Evolutionary conservation across 2,797 vertebrate genomes (phyloP), one percentile per base, ranked within the genome.

Genomic region (Ibycter americanus): DNA sequence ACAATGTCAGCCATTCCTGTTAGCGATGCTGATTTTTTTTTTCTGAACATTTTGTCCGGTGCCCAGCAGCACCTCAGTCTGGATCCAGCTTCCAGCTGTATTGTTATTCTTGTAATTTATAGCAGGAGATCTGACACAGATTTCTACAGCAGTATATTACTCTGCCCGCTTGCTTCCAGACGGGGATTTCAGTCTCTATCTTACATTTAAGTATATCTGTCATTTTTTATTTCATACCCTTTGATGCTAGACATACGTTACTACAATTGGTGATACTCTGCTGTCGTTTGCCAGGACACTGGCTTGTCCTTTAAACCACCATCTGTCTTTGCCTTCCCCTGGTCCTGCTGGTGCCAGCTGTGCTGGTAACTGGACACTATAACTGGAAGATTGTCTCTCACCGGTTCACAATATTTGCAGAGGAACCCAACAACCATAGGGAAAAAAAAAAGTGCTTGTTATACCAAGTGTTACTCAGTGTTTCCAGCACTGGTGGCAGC

Each of bases 261-360:
- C 49, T 86, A 42, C 62, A 85, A 80, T 74, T 91, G 51, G 25
- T 67, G 78, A 80, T 85, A n/a, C 34, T 74, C 23, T 74, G 29
- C 26, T 84, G 22, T 42, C 16, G 5, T 71, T 29, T 94, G 81
- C 70, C 87, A 84, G 49, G 46, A 15, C 34, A 83, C 74, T 61
- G 84, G 49, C 36, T 88, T 80, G 55, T 92, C 59, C 59, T 88
- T 85, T 88, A 74, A 76, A 79, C 26, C 4, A 2, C 79, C 91
- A 94, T 95, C 93, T 94, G 94, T 65, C 78, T 93, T 90, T 96
- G 55, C 52, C 46, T 93, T 96, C 40, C 16, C 25, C 6, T 29
- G 4, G 47, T 89, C 70, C 68, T 76, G 32, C 29, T 77, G 55
- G 62, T 91, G 62, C 68, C 88, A 77, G 68, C 49, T 94, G 32